These are phyloP conservation scores for Papilio machaon DNA, from an alignment of 1,140 invertebrate species.

Conservation along the genomic window DNA sequence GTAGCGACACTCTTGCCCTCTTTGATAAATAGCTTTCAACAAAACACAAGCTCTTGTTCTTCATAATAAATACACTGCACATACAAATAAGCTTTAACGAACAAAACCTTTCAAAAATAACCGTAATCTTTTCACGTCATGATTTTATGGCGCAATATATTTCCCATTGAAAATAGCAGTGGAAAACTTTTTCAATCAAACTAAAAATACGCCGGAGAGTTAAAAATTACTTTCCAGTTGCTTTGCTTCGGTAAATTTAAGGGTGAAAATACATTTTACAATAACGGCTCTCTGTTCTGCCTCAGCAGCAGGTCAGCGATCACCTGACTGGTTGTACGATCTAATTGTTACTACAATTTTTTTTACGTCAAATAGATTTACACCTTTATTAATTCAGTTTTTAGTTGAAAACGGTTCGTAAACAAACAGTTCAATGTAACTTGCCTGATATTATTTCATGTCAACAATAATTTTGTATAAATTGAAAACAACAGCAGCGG, in stretches of 20 bases:
- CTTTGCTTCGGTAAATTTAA: neutral
- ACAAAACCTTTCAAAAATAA: neutral
- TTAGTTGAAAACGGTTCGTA: too few relatives aligned
- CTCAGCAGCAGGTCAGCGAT: neutral
- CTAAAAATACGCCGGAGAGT: neutral
- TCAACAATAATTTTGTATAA: too few relatives aligned
- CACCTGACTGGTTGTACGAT: neutral
- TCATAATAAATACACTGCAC: too few relatives aligned
- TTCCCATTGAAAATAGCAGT: neutral
- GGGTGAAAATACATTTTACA: neutral
- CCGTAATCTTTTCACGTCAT: neutral
- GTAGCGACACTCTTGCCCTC: too few relatives aligned
- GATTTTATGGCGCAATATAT: neutral
- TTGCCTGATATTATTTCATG: too few relatives aligned
- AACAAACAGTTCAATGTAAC: too few relatives aligned
- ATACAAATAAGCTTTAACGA: too few relatives aligned
- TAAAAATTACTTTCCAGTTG: neutral
- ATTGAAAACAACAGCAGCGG: too few relatives aligned
- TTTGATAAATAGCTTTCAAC: too few relatives aligned
- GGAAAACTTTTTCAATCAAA: slow-evolving; percentile 1
- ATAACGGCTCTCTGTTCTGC: neutral
- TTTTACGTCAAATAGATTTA: neutral
- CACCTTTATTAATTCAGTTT: neutral
- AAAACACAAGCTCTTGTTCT: too few relatives aligned
- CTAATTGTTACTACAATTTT: neutral